A percentile compares a stretch with the other conserved stretches of the same genome.
phyloP scores from a whole-genome alignment of 2,113 vertebrate genomes.

The Pionites leucogaster region DNA sequence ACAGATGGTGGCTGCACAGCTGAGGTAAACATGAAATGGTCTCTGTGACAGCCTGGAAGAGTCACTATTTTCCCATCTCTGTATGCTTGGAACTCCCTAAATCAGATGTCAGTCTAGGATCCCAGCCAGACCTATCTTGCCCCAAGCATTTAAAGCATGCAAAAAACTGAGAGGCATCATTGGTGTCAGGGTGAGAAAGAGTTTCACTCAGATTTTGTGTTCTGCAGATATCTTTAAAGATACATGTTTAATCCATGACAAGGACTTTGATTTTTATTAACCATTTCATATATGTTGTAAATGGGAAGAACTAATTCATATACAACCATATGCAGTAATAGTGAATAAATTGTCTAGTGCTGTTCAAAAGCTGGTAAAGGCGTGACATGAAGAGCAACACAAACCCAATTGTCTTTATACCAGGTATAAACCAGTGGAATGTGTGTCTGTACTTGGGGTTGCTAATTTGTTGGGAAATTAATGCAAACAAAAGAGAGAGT shows the following conservation, averaged over 20 bases:
- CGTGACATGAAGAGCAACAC: not conserved
- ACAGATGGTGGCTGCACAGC: not conserved
- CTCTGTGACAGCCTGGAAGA: not conserved
- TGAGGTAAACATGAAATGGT: not conserved
- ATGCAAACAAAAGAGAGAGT: not conserved
- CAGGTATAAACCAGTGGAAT: not conserved
- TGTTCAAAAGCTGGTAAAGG: not conserved
- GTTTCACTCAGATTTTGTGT: not conserved
- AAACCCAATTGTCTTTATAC: not conserved
- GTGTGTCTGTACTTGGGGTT: not conserved
- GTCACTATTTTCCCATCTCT: not conserved
- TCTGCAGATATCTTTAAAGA: not conserved
- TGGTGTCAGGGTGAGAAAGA: not conserved
- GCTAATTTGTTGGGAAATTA: not conserved
- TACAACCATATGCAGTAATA: not conserved
- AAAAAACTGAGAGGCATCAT: fast-evolving
- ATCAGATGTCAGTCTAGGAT: not conserved
- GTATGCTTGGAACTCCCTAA: not conserved
- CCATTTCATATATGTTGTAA: not conserved
- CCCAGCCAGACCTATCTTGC: not conserved
- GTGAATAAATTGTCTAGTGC: not conserved
- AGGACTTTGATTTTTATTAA: not conserved
- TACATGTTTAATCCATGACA: not conserved
- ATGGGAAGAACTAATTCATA: not conserved
- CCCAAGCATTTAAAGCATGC: not conserved